A percentile compares a stretch with the other conserved stretches of the same genome.
Conservation (phyloP, 2,797 vertebrate genomes). For the Epinephelus coioides region DNA sequence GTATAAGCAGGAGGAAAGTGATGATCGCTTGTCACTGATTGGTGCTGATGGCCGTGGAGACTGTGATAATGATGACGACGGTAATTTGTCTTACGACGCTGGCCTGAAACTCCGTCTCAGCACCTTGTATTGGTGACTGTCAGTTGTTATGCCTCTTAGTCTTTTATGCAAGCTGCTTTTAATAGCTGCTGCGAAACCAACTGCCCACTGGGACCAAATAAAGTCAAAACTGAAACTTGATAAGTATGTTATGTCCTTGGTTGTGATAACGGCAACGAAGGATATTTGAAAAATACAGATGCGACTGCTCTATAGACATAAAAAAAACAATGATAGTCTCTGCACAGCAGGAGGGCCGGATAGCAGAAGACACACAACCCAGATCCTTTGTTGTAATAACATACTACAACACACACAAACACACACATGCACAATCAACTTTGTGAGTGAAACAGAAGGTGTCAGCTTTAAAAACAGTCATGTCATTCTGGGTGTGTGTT, state of each 20-base stretch:
- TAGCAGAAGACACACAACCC: constrained; percentile 40
- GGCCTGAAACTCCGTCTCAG: constrained; percentile 41
- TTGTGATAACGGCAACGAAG: constrained; percentile 13
- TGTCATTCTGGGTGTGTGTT: constrained; percentile 18
- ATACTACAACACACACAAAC: constrained; percentile 22
- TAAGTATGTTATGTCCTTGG: constrained; percentile 19
- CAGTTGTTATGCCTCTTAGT: neutral
- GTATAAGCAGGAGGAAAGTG: constrained; percentile 27
- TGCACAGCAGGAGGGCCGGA: constrained; percentile 45
- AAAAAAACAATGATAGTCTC: constrained; percentile 19
- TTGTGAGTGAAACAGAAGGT: constrained; percentile 39
- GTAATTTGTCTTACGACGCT: constrained; percentile 30
- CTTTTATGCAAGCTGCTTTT: constrained; percentile 15
- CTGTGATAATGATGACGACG: constrained; percentile 39
- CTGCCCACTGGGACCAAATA: constrained; percentile 15
- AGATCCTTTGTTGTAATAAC: constrained; percentile 48
- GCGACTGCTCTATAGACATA: constrained; percentile 35
- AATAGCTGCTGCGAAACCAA: constrained; percentile 14
- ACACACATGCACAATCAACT: neutral
- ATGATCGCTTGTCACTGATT: constrained; percentile 56
- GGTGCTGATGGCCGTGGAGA: constrained; percentile 35
- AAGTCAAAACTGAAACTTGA: constrained; percentile 13
- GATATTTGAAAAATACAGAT: constrained; percentile 22
- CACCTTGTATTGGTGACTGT: constrained; percentile 14
- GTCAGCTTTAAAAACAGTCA: constrained; percentile 47